phyloP scores from a whole-genome alignment of 1,140 invertebrate genomes.

The Coelopa frigida region DNA sequence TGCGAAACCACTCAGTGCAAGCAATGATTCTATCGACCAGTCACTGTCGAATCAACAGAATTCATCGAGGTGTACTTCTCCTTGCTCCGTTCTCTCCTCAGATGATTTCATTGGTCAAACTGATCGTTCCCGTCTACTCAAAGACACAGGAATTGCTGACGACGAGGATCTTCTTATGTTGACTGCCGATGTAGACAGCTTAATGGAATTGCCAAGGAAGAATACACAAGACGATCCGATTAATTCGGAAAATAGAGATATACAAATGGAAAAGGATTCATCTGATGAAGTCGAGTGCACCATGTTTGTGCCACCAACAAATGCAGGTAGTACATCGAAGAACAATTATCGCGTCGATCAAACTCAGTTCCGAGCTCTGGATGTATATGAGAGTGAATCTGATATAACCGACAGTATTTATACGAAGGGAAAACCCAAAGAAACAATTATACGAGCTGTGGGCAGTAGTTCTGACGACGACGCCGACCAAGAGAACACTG shows the following conservation, averaged over 20 bases:
- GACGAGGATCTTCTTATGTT: constrained; percentile 33
- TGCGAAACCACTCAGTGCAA: neutral
- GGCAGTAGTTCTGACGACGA: constrained; percentile 19
- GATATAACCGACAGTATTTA: constrained; percentile 38
- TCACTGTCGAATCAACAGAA: too few species aligned
- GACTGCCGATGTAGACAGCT: constrained; percentile 25
- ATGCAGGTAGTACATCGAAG: constrained; percentile 22
- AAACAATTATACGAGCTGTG: constrained; percentile 8
- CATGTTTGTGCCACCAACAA: constrained; percentile 28
- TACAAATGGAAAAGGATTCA: neutral
- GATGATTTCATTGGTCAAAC: constrained; percentile 41
- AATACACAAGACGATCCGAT: neutral
- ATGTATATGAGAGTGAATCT: constrained; percentile 42
- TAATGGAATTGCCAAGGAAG: constrained; percentile 3
- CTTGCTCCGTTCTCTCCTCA: constrained; percentile 31
- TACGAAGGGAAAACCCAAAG: constrained; percentile 23
- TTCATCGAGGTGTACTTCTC: constrained; percentile 18
- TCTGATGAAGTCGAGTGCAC: neutral
- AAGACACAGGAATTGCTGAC: constrained; percentile 22
- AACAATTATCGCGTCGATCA: constrained; percentile 34
- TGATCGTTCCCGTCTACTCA: constrained; percentile 25
- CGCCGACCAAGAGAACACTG: constrained; percentile 7
- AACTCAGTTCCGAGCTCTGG: constrained; percentile 32
- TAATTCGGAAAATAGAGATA: neutral
- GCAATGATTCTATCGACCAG: neutral